phyloP scores from a whole-genome alignment of 2,888 invertebrate species.

The Plebejus argus region DNA sequence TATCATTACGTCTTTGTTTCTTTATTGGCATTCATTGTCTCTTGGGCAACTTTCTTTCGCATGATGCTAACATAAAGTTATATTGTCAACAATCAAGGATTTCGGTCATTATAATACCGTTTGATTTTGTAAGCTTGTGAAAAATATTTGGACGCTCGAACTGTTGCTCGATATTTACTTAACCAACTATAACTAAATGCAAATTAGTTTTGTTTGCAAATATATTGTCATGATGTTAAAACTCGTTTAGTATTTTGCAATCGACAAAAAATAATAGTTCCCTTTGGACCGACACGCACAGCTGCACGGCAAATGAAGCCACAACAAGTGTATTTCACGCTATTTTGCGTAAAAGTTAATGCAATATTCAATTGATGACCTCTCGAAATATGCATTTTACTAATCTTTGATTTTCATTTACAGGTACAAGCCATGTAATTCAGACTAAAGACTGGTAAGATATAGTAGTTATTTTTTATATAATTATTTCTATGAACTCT shows the following conservation, averaged over 20 bases:
- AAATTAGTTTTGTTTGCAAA: slow-evolving; percentile 21
- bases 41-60: background rate
- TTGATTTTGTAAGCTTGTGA: background rate
- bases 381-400: slow-evolving; percentile 4
- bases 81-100: background rate
- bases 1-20: background rate
- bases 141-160: slow-evolving; percentile 1
- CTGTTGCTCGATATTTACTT: background rate
- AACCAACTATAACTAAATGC: slow-evolving; percentile 20
- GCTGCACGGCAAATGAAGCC: slow-evolving; percentile 2
- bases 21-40: background rate
- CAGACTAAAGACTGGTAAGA: slow-evolving; percentile 50
- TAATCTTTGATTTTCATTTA: slow-evolving; percentile 43
- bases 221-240: slow-evolving; percentile 26
- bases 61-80: background rate
- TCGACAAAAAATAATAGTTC: slow-evolving; percentile 22
- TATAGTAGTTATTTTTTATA: slow-evolving; percentile 7
- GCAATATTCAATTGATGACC: background rate
- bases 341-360: slow-evolving; percentile 30
- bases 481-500: background rate
- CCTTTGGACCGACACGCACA: slow-evolving; percentile 18
- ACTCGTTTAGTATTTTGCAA: slow-evolving; percentile 25
- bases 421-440: slow-evolving; percentile 62
- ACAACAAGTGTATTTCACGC: slow-evolving; percentile 20
- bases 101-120: background rate